Base-by-base conservation (phyloP, 2,113 vertebrate genomes). In the Epinephelus cyanopodus region DNA sequence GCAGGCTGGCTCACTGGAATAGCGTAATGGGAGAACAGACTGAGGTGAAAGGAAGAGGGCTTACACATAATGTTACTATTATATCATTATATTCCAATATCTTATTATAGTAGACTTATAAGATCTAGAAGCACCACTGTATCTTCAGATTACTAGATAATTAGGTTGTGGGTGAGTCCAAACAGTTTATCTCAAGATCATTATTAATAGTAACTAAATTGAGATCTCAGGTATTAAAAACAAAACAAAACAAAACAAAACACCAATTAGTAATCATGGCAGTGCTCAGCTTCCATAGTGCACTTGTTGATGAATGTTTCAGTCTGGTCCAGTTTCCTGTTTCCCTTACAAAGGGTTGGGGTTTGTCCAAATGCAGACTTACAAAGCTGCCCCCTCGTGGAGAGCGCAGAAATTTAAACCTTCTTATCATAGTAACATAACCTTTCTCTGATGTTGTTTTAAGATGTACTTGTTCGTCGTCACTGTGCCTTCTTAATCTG, bases 351-450 rank as follows among this genome's bases (percentile, higher is more conserved):
- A 39, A 39, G 25, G 13, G 17, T 25, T 84, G 19, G 53, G 29
- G 19, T 45, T 64, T 37, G 52, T 72, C 37, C 45, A 58, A 45
- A 50, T 52, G n/a, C 45, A 52, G 83, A 72, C 83, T 81, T 78
- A 73, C 42, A 69, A 13, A 14, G 9, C 47, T 63, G 52, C 23
- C 57, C 56, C 47, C 50, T 17, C 47, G 19, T 39, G n/a, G 14
- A 67, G 63, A 63, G 33, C 9, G 4, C 19, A 6, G 52, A 74
- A 29, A 33, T 48, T 29, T 19, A 4, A 45, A 67, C 50, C n/a
- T 52, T 37, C 60, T 37, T 69, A 15, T n/a, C n/a, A 29, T 17
- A 21, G 60, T 25, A 29, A 77, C 37, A 72, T 21, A 4, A 54
- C n/a, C 9, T 56, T 82, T 18, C 29, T 65, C 56, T 63, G 29